Evolutionary conservation across 2,797 vertebrate genomes (phyloP).

Genomic region (Lophius americanus): DNA sequence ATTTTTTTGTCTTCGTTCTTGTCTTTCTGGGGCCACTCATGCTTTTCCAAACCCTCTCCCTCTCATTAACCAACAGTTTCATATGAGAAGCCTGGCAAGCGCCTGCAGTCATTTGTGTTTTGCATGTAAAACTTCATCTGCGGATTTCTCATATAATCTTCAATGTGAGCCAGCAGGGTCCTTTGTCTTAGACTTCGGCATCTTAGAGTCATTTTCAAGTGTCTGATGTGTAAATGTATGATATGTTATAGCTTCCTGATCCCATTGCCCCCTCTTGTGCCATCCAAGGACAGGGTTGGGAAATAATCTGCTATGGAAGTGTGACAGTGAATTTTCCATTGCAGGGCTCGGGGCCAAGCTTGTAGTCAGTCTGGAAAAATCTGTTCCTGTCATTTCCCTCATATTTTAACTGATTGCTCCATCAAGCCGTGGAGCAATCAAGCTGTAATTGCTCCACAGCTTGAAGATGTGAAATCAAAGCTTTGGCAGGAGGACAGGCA

Average conservation of each 20-base stretch:
- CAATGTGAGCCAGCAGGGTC: conserved; percentile 45
- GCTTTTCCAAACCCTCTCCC: conserved; percentile 46
- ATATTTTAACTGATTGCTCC: conserved; percentile 39
- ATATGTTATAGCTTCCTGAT: conserved; percentile 52
- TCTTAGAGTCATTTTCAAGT: conserved; percentile 41
- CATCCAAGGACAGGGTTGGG: conserved; percentile 54
- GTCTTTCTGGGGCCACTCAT: conserved; percentile 41
- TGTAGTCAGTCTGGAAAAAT: conserved; percentile 65
- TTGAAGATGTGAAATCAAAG: conserved; percentile 61
- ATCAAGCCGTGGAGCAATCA: no score
- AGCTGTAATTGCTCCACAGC: not conserved
- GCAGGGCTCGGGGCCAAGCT: conserved; percentile 67
- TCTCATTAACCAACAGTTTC: conserved; percentile 57
- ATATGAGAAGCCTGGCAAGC: conserved; percentile 52
- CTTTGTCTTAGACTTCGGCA: conserved; percentile 22
- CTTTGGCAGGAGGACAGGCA: conserved; percentile 27
- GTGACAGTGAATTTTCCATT: conserved; percentile 64
- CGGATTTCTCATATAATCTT: conserved; percentile 62
- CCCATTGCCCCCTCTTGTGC: conserved; percentile 17
- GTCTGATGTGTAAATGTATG: conserved; percentile 42
- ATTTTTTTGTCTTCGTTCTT: conserved; percentile 40
- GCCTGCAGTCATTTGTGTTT: conserved; percentile 49
- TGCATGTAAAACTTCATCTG: conserved; percentile 59
- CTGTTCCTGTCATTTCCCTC: conserved; percentile 71
- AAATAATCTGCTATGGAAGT: conserved; percentile 60